Evolutionary conservation across 2,113 vertebrate genomes (phyloP).

Genomic region (Melanocharis versteri): DNA sequence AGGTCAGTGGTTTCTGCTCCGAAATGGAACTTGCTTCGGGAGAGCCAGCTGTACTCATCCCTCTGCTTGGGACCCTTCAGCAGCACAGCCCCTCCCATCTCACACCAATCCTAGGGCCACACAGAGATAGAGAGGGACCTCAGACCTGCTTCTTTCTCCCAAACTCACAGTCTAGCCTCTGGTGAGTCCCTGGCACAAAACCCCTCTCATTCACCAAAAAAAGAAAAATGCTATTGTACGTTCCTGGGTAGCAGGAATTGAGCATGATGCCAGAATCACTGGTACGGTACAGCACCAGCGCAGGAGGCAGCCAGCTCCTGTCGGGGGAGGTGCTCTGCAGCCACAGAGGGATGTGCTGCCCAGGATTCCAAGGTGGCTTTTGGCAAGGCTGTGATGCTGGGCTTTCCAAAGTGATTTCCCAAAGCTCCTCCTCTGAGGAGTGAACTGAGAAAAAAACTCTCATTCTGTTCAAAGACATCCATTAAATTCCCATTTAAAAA

Average conservation of each 20-base stretch:
- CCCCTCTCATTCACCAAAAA: background rate
- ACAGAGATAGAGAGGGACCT: background rate
- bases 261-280: background rate
- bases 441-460: background rate
- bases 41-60: background rate
- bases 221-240: accelerated
- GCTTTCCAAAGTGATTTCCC: background rate
- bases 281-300: background rate
- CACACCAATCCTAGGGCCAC: background rate
- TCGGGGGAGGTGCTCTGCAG: background rate
- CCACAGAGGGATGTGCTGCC: accelerated
- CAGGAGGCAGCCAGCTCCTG: background rate
- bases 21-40: background rate
- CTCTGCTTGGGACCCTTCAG: background rate
- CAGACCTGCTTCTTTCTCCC: background rate
- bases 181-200: background rate
- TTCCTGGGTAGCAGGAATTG: background rate
- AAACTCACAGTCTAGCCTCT: accelerated
- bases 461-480: background rate
- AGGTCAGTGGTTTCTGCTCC: background rate
- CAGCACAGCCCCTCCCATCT: background rate
- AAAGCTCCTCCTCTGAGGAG: background rate
- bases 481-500: background rate
- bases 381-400: accelerated
- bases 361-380: background rate